Base-by-base conservation (phyloP, 1,140 invertebrate genomes). In the Eupeodes corollae region DNA sequence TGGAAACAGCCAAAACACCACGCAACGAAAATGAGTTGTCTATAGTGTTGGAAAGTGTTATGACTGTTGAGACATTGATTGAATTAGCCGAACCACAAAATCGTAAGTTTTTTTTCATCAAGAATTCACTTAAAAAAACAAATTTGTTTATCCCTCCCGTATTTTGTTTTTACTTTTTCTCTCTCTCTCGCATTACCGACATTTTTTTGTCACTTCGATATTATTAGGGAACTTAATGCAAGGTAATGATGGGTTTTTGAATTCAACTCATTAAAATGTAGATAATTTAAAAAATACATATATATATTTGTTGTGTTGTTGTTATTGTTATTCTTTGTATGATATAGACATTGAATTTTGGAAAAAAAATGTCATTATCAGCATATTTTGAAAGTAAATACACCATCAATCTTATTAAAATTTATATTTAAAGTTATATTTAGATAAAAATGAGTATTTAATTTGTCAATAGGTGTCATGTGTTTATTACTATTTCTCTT, bases 1-100 rank as follows among this genome's bases (percentile, higher is more conserved):
- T 73, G 3, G 79, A 80, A 40, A 65, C 57, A 8, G 77, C 78
- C 47, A 79, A 75, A 52, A 72, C 73, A 56, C 70, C 79, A 15
- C 56, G 68, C 30, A 74, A 68, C 6, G 80, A 84, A 43, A 57
- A 72, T 18, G 79, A 84, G 55, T 65, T 86, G 18, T 71, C 75
- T 32, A 75, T 83, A 30, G 79, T 79, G 3, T 60, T 85, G 12
- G 83, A 86, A 63, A 79, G 79, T 53, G 74, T 87, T 37, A 69
- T 75, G 16, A 77, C 80, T 1, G 73, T 88, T 47, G 86, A 91
- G 64, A 75, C 78, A 47, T 71, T 92, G 0, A 79, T 90, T 39
- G 71, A 75, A 43, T 68, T 87, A 18, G 83, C 85, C 12, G 79
- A 87, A 66, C 79, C 84, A 26, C 76, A 84, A 52, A 82, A 87